Conservation (phyloP, 30 jellyfish, hydroid and myxozoan genomes). For the Turritopsis dohrnii region DNA sequence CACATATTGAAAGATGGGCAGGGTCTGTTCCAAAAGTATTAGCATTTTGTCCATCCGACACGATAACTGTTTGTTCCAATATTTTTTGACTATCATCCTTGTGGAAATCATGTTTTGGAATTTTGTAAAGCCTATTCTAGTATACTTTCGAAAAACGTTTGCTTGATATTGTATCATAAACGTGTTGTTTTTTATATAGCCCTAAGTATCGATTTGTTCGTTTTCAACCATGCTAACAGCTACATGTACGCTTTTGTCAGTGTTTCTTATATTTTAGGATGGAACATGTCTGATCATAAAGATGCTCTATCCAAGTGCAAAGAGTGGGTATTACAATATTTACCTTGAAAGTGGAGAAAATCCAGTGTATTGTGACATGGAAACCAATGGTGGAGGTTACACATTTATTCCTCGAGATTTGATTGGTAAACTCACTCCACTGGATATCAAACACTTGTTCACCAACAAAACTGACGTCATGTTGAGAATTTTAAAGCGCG, state of each 20-base stretch:
- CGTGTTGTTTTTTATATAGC: no score
- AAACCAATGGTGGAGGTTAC: constrained; percentile 48
- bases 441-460: constrained; percentile 26
- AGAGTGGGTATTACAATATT: constrained; percentile 32
- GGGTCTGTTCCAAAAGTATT: no score
- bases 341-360: constrained; percentile 31
- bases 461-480: constrained; percentile 31
- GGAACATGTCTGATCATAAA: neutral
- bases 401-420: constrained; percentile 31
- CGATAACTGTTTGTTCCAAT: no score
- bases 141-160: no score
- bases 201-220: no score
- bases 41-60: no score
- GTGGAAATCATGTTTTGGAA: no score
- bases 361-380: constrained; percentile 52
- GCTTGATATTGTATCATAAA: no score
- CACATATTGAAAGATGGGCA: no score
- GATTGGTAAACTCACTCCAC: constrained; percentile 21
- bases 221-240: neutral
- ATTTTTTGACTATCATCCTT: no score
- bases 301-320: neutral
- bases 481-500: constrained; percentile 36
- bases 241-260: neutral
- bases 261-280: neutral
- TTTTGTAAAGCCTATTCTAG: no score